These are phyloP conservation scores for honey bee (Apis mellifera) DNA, from an alignment of 1,140 invertebrate genomes.

Conservation along the genomic window DNA sequence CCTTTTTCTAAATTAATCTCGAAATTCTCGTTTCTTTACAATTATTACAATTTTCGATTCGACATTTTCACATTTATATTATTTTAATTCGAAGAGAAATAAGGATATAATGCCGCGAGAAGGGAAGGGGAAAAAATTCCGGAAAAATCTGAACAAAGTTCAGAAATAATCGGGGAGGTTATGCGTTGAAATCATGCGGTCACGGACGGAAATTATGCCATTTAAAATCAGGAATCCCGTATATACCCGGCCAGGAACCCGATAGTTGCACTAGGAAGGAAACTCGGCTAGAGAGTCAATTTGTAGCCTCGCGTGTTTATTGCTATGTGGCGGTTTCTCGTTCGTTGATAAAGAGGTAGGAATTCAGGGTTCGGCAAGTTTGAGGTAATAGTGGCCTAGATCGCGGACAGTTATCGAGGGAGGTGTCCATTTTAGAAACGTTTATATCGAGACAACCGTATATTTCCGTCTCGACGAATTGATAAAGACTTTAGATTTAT, in stretches of 20 bases:
- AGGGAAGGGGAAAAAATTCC: neutral
- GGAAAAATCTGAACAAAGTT: neutral
- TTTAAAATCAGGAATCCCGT: conserved; percentile 22
- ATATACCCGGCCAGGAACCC: neutral
- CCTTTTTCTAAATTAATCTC: no score
- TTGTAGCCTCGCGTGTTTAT: conserved; percentile 42
- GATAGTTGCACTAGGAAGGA: conserved; percentile 21
- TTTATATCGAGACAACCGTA: neutral
- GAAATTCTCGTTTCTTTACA: no score
- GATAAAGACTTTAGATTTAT: no score
- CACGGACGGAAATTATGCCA: neutral
- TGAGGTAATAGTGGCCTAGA: conserved; percentile 34
- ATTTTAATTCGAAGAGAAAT: neutral
- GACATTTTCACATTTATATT: no score
- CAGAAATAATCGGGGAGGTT: neutral
- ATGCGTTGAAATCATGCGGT: neutral
- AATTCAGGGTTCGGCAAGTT: conserved; percentile 30
- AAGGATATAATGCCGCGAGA: no score
- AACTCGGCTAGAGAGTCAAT: conserved; percentile 34
- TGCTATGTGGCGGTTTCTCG: conserved; percentile 19
- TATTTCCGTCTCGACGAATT: neutral
- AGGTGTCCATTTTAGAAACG: conserved; percentile 15
- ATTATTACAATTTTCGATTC: no score
- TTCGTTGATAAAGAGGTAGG: conserved; percentile 39
- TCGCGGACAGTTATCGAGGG: conserved; percentile 4